These are phyloP conservation scores for Philypnodon macrostomus DNA, from an alignment of 2,797 vertebrate genomes.

Conservation along the genomic window DNA sequence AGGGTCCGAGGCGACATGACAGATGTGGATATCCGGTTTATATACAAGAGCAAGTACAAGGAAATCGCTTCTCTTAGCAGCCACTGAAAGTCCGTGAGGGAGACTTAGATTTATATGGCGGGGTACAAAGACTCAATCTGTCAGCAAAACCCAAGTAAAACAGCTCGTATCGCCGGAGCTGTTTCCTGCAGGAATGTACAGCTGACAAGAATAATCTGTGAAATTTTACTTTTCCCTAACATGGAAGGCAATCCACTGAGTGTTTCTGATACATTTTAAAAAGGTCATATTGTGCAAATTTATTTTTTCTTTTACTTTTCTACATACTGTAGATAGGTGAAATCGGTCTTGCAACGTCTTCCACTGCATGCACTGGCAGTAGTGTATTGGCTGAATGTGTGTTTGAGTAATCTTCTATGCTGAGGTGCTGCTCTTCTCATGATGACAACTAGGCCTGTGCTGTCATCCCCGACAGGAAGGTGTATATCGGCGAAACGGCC, in stretches of 20 bases:
- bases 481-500: no score
- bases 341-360: no score
- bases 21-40: constrained; percentile 5
- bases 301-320: no score
- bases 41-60: neutral
- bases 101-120: neutral
- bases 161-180: neutral
- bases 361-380: no score
- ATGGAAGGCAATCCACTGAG: neutral
- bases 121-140: neutral
- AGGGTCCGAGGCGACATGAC: constrained; percentile 23
- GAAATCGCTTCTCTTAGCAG: constrained; percentile 1
- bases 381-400: no score
- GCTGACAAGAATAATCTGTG: neutral
- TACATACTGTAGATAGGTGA: no score
- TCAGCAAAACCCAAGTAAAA: neutral
- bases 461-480: no score
- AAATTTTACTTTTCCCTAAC: neutral
- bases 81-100: constrained; percentile 16
- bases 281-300: no score
- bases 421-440: no score
- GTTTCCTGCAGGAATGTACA: constrained; percentile 1
- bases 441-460: no score
- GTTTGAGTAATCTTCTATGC: no score
- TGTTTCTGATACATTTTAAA: neutral